Evolutionary conservation across 2,888 invertebrate genomes (phyloP), one percentile per base, ranked within the genome.

Genomic region (Epirrhoe tristata): DNA sequence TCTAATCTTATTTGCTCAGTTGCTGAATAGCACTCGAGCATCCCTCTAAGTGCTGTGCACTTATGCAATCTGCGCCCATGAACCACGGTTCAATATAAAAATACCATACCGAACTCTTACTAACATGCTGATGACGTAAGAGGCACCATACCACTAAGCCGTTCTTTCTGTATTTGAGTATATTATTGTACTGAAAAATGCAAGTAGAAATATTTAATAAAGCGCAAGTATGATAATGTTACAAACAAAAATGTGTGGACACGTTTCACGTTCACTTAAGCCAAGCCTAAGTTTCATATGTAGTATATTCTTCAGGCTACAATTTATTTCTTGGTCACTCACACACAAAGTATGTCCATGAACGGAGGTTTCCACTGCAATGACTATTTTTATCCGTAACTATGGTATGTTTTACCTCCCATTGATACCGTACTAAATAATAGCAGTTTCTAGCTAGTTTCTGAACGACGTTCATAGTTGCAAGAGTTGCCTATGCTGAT

Each of bases 1-100:
- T 63, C 57, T 63, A 53, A 63, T 58, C 63, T 63, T 17, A 63
- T 63, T 63, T 58, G 52, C 58, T 39, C 36, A 48, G n/a, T 56
- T 34, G 24, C 50, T 55, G 24, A 39, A 46, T 2, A 66, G 61
- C 66, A 55, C 55, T 67, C 24, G 43, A 8, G 59, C 63, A 59
- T 51, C 46, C 67, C 46, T 59, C 55, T 67, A 67, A 59, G 63
- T 67, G 63, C 51, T 51, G 34, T 14, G 16, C 54, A 34, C 63
- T 58, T 34, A 36, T 43, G 63, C 58, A 46, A 63, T 67, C 55
- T 63, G 43, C 14, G 52, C 5, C 63, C 50, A 55, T 63, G 62
- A 67, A 62, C 55, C 34, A 46, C 43, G 24, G 52, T 58, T 62
- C 39, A 51, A 39, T 46, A 51, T 58, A 67, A 34, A 66, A 58